Conservation (phyloP, 1,140 invertebrate species). For the Dufourea novaeangliae region DNA sequence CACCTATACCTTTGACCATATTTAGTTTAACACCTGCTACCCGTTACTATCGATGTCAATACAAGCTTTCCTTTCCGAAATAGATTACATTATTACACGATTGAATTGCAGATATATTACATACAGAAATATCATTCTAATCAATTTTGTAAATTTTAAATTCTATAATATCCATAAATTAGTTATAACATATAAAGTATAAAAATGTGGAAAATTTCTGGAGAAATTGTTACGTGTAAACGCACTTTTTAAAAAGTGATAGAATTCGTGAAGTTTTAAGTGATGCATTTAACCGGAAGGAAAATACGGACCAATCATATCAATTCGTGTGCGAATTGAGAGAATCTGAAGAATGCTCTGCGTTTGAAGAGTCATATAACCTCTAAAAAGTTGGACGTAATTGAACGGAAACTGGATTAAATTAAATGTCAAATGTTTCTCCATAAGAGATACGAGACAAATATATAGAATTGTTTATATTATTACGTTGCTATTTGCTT, state of each 20-base stretch:
- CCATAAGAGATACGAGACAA: not conserved
- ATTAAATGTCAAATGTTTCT: not conserved
- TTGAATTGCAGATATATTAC: not conserved
- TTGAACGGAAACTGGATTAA: not conserved
- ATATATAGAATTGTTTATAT: not conserved
- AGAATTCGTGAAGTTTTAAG: not conserved
- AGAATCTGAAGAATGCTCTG: not conserved
- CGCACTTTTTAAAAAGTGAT: not conserved
- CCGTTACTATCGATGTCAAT: not conserved
- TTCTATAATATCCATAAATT: not conserved
- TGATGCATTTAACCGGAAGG: not conserved
- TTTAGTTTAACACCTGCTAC: conserved; percentile 1
- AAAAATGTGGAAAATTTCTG: not conserved
- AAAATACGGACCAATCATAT: not conserved
- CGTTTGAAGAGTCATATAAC: conserved; percentile 1
- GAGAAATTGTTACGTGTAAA: not conserved
- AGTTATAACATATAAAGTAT: not conserved
- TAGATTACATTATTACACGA: not conserved
- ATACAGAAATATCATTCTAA: not conserved
- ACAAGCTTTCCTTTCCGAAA: not conserved
- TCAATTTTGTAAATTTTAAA: not conserved
- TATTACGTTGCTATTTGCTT: not conserved
- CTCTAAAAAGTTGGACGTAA: not conserved
- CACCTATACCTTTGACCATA: not conserved
- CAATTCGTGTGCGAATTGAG: not conserved